Conservation (phyloP, 1,140 invertebrate genomes). For the Polyergus mexicanus region DNA sequence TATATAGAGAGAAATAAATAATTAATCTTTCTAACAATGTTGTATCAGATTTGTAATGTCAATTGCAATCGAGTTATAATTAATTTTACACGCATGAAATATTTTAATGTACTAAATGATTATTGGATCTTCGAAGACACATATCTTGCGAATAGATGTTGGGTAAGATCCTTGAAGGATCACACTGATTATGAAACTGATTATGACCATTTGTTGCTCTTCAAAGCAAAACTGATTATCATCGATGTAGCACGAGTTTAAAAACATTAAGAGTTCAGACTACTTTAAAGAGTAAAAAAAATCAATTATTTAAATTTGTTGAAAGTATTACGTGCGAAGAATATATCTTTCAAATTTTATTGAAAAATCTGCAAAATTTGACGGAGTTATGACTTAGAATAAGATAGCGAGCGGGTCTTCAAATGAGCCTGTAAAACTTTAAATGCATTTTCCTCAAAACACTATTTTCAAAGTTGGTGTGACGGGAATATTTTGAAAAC, state of each 20-base stretch:
- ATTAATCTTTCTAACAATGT: background rate
- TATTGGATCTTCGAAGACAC: background rate
- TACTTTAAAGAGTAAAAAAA: too few relatives aligned
- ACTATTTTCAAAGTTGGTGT: too few relatives aligned
- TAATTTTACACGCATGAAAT: background rate
- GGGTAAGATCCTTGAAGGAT: background rate
- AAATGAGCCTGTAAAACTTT: too few relatives aligned
- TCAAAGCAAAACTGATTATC: conserved; percentile 10
- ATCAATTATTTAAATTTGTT: too few relatives aligned
- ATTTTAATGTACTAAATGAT: background rate
- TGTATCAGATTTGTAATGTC: background rate
- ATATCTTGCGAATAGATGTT: background rate
- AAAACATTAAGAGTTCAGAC: background rate
- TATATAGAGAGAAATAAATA: too few relatives aligned
- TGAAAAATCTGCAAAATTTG: too few relatives aligned
- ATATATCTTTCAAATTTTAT: too few relatives aligned
- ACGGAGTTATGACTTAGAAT: too few relatives aligned
- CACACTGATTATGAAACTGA: background rate
- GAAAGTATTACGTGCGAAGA: too few relatives aligned
- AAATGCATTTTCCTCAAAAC: too few relatives aligned
- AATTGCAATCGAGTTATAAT: background rate
- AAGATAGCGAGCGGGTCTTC: too few relatives aligned
- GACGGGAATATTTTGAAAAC: too few relatives aligned
- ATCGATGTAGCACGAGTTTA: conserved; percentile 12
- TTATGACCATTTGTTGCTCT: background rate